Evolutionary conservation across 2,888 invertebrate genomes (phyloP), one percentile per base, ranked within the genome.

Genomic region (Dicroscelio sp.): DNA sequence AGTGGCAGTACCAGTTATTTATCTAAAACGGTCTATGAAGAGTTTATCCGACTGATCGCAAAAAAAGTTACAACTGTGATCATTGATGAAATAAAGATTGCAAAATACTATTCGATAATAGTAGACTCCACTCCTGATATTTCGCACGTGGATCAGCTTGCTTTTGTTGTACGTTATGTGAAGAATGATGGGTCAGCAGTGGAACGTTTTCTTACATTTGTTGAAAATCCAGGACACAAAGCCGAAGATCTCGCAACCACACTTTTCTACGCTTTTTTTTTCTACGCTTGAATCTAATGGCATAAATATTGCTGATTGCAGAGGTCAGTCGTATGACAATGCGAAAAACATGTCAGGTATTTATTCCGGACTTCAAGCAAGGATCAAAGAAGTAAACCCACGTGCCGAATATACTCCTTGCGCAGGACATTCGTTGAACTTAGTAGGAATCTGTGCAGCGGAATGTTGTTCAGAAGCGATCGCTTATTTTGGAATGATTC

Each of bases 11-110:
- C 91, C 25, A 94, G 93, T 5, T 96, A 96, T 86, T 86, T 95
- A 30, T 95, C 94, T 12, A 93, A 92, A 88, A 94, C 94, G 31
- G 88, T 94, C 82, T 95, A 94, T 83, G 94, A 96, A 83, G 95
- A 95, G 80, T 94, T 96, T 83, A 95, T 95, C 89, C 58, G 43
- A 30, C 85, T 95, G 38, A 94, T 96, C 92, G 92, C 90, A 52
- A 33, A 94, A 35, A 93, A 92, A 93, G 91, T 95, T 20, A 87
- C 90, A 20, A 85, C 93, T 48, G 69, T 83, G 48, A 93, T 94
- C 25, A 71, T 91, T 25, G 33, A 43, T 30, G 91, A 92, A 48
- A 80, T 90, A 5, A 88, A 85, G 43, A 65, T 58, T 35, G 73
- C 90, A 23, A 92, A 92, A 84, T 94, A 91, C 85, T 30, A 31